Evolutionary conservation across 2,113 vertebrate genomes (phyloP).

Genomic region (Typhlomys cinereus): DNA sequence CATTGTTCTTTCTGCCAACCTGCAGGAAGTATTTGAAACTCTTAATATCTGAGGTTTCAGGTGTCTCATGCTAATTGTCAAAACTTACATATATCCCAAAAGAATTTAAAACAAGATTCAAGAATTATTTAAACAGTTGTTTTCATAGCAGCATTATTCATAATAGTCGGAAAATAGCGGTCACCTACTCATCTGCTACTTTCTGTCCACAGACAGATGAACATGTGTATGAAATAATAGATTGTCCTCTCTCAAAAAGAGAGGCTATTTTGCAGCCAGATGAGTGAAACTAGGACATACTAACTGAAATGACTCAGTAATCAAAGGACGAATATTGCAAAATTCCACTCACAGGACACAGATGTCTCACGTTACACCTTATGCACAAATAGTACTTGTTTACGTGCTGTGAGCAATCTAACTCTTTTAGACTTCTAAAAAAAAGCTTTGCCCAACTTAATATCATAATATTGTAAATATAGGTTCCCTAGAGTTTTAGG

Average conservation of each 20-base stretch:
- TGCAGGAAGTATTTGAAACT: neutral
- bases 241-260: neutral
- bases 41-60: neutral
- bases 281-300: neutral
- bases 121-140: neutral
- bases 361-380: no score
- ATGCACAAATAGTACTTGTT: neutral
- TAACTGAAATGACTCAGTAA: neutral
- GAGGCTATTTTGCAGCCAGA: neutral
- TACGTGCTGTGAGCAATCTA: neutral
- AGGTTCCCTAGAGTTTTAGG: neutral
- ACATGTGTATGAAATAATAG: neutral
- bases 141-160: neutral
- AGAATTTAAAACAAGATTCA: neutral
- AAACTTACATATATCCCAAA: neutral
- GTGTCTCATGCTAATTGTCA: neutral
- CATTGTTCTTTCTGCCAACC: neutral
- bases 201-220: neutral
- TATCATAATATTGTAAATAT: neutral
- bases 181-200: fast-evolving
- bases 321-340: neutral
- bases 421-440: neutral
- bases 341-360: neutral
- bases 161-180: neutral
- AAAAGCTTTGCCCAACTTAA: neutral